Evolutionary conservation across 2,113 vertebrate species (phyloP).

Genomic region (Regulus satrapa): DNA sequence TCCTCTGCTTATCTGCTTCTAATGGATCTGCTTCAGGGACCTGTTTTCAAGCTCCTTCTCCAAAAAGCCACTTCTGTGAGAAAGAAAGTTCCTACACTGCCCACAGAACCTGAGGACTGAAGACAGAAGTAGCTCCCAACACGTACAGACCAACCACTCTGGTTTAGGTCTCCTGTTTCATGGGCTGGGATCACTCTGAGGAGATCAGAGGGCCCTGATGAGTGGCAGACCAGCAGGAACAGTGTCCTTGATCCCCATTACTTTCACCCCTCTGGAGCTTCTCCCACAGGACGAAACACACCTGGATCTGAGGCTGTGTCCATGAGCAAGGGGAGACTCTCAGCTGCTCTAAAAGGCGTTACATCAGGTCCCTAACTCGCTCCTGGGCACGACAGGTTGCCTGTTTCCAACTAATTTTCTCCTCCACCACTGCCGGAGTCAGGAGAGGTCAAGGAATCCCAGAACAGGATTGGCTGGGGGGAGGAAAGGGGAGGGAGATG

Average conservation of each 20-base stretch:
- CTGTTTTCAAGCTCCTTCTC: background rate
- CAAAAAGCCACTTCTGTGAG: background rate
- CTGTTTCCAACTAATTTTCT: background rate
- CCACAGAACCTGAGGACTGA: background rate
- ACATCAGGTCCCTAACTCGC: background rate
- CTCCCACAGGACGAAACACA: background rate
- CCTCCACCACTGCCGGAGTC: background rate
- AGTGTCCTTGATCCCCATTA: accelerated
- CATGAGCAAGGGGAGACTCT: background rate
- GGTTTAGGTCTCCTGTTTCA: background rate
- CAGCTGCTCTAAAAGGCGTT: background rate
- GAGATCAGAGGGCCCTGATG: background rate
- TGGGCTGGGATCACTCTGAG: background rate
- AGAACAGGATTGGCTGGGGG: background rate
- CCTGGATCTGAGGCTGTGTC: background rate
- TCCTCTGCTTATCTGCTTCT: background rate
- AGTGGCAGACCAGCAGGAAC: background rate
- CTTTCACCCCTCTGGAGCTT: background rate
- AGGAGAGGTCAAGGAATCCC: background rate
- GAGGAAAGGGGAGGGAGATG: background rate
- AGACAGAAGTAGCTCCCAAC: background rate
- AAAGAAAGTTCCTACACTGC: background rate
- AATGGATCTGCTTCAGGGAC: background rate
- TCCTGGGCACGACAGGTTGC: background rate
- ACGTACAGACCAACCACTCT: accelerated